These are phyloP conservation scores for Sparus aurata DNA, from an alignment of 2,797 vertebrate genomes.

Conservation along the genomic window DNA sequence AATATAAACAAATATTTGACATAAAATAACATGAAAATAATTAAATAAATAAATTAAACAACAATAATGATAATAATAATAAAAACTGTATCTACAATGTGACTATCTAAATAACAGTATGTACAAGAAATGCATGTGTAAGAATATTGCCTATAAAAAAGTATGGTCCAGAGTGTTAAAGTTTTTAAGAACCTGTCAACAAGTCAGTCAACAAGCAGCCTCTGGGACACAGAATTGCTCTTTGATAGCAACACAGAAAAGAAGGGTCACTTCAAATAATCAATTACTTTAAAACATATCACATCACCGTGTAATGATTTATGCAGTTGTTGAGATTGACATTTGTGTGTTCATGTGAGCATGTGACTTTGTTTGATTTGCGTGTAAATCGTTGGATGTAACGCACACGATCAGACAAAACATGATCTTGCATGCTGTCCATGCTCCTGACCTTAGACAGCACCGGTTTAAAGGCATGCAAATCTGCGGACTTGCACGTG, in stretches of 20 bases:
- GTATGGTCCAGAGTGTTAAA: background rate
- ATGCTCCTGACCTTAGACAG: background rate
- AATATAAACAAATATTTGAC: too few relatives aligned
- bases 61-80: too few relatives aligned
- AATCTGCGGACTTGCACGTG: slow-evolving; percentile 37
- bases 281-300: background rate
- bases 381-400: slow-evolving; percentile 6
- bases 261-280: background rate
- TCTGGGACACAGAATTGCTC: too few relatives aligned
- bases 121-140: too few relatives aligned
- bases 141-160: too few relatives aligned
- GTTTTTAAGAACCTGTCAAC: background rate
- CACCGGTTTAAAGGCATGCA: slow-evolving; percentile 17
- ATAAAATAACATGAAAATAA: too few relatives aligned
- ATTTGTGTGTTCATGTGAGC: background rate
- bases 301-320: background rate
- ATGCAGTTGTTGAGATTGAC: background rate
- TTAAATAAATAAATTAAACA: too few relatives aligned
- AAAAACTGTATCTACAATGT: too few relatives aligned
- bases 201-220: background rate
- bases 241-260: background rate
- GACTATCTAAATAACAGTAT: too few relatives aligned
- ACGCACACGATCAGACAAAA: slow-evolving; percentile 4
- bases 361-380: background rate
- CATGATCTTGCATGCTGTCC: background rate